These are phyloP conservation scores for Cromileptes altivelis DNA, from an alignment of 2,113 vertebrate species.

Conservation along the genomic window DNA sequence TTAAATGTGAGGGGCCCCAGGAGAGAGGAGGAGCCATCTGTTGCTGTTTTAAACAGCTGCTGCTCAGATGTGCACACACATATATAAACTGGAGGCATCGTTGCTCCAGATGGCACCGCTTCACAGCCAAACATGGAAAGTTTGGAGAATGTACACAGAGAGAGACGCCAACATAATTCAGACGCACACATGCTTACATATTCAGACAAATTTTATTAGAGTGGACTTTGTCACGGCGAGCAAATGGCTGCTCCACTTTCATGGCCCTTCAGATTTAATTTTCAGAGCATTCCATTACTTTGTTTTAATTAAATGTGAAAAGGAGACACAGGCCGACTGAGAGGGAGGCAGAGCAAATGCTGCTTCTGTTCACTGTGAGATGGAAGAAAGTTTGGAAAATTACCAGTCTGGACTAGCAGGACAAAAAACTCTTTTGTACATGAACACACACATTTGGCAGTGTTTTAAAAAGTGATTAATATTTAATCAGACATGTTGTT, in stretches of 20 bases:
- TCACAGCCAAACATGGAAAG: conserved; percentile 39
- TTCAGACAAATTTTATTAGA: conserved; percentile 22
- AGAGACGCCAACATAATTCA: conserved; percentile 4
- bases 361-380: neutral
- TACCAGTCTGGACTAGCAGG: neutral
- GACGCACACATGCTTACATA: neutral
- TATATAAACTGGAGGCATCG: conserved; percentile 14
- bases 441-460: conserved; percentile 11
- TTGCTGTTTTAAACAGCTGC: conserved; percentile 55
- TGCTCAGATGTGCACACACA: conserved; percentile 19
- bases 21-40: conserved; percentile 60
- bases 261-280: conserved; percentile 42
- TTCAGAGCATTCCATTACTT: conserved; percentile 36
- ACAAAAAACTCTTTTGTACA: neutral
- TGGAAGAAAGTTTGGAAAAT: conserved; percentile 4
- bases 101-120: conserved; percentile 50
- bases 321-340: neutral
- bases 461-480: conserved; percentile 66
- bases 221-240: conserved; percentile 22
- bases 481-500: conserved; percentile 53
- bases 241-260: conserved; percentile 29
- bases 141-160: conserved; percentile 17
- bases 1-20: conserved; percentile 38
- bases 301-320: conserved; percentile 45
- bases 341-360: neutral